phyloP scores from a whole-genome alignment of 2,888 invertebrate species.

The Gymnoscelis rufifasciata region DNA sequence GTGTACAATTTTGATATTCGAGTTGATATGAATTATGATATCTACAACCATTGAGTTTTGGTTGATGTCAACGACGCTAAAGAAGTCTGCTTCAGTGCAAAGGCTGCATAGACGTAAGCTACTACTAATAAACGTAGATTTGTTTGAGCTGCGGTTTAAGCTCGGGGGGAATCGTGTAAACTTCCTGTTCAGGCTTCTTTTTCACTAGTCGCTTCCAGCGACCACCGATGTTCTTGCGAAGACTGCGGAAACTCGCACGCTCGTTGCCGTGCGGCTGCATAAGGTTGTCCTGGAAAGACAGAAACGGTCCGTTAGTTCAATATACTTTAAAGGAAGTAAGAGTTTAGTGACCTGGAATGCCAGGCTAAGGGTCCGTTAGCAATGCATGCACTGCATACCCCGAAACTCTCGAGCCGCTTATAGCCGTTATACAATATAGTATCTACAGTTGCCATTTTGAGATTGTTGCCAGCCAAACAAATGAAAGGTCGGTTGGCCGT shows the following conservation, averaged over 20 bases:
- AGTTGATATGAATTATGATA: slow-evolving; percentile 64
- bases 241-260: slow-evolving; percentile 88
- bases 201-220: slow-evolving; percentile 91
- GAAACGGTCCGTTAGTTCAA: slow-evolving; percentile 39
- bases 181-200: slow-evolving; percentile 89
- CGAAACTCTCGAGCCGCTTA: slow-evolving; percentile 42
- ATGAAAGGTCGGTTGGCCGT: slow-evolving; percentile 43
- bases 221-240: slow-evolving; percentile 91
- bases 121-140: slow-evolving; percentile 88
- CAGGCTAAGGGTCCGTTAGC: slow-evolving; percentile 54
- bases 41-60: slow-evolving; percentile 58
- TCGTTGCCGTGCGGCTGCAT: slow-evolving; percentile 85
- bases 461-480: slow-evolving; percentile 48
- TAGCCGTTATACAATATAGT: slow-evolving; percentile 58
- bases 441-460: slow-evolving; percentile 52
- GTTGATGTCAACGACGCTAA: slow-evolving; percentile 62
- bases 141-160: slow-evolving; percentile 92
- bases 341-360: slow-evolving; percentile 49
- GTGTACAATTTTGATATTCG: slow-evolving; percentile 64
- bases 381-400: slow-evolving; percentile 54
- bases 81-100: slow-evolving; percentile 66
- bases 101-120: slow-evolving; percentile 33
- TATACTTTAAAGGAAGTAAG: slow-evolving; percentile 21
- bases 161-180: slow-evolving; percentile 91
- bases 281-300: slow-evolving; percentile 85